These are phyloP conservation scores for Dynastes hyllus DNA, from an alignment of 2,888 invertebrate species.

Conservation along the genomic window DNA sequence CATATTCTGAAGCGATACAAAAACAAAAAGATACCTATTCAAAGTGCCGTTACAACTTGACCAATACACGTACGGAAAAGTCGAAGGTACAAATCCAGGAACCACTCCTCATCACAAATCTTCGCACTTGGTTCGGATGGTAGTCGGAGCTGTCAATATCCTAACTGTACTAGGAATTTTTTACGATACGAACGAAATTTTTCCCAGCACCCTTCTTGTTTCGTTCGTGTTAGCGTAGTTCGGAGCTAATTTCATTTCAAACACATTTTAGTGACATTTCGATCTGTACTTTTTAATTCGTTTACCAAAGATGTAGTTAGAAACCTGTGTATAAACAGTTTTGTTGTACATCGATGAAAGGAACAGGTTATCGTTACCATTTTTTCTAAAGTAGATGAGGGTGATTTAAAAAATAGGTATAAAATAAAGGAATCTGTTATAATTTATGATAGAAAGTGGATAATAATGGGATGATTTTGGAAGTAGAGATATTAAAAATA, in stretches of 20 bases:
- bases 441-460: background rate
- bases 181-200: slow-evolving; percentile 16
- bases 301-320: slow-evolving; percentile 25
- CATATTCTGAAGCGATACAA: slow-evolving; percentile 6
- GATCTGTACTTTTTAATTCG: slow-evolving; percentile 26
- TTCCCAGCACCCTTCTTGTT: slow-evolving; percentile 46
- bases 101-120: background rate
- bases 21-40: slow-evolving; percentile 23
- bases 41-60: slow-evolving; percentile 41
- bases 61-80: slow-evolving; percentile 21
- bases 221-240: slow-evolving; percentile 29
- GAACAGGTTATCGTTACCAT: slow-evolving; percentile 18
- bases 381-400: slow-evolving; percentile 6
- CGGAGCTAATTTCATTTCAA: slow-evolving; percentile 26
- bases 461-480: background rate
- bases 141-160: slow-evolving; percentile 13
- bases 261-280: slow-evolving; percentile 31
- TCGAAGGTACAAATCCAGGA: slow-evolving; percentile 19
- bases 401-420: slow-evolving; percentile 1
- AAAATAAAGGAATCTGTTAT: background rate
- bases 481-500: slow-evolving; percentile 17
- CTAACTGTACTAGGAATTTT: slow-evolving; percentile 20
- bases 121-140: slow-evolving; percentile 45
- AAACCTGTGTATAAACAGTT: slow-evolving; percentile 17
- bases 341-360: slow-evolving; percentile 14